Evolutionary conservation across 2,113 vertebrate genomes (phyloP).

Genomic region (Tragelaphus buxtoni): DNA sequence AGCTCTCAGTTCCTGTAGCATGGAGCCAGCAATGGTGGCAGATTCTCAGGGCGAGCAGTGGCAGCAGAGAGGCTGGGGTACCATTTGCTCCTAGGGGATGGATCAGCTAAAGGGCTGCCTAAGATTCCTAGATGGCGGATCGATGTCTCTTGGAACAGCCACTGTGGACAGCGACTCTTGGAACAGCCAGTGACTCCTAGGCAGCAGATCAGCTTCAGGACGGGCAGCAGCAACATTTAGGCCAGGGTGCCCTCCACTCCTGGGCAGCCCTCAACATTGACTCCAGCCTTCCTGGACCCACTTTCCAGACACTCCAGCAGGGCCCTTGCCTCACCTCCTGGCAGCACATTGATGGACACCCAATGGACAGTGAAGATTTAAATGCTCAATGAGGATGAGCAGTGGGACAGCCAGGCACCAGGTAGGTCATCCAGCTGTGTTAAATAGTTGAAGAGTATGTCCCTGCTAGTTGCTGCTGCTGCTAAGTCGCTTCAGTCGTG

Average conservation of each 20-base stretch:
- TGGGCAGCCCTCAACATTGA: not conserved
- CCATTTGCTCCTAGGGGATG: not conserved
- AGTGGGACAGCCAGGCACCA: not conserved
- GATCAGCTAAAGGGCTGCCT: not conserved
- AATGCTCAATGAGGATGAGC: not conserved
- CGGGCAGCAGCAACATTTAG: not conserved
- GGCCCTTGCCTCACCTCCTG: not conserved
- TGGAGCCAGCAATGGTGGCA: not conserved
- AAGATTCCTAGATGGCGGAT: not conserved
- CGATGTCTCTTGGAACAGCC: fast-evolving
- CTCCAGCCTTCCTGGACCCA: not conserved
- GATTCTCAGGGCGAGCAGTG: not conserved
- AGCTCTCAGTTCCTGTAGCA: not conserved
- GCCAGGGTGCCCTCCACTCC: not conserved
- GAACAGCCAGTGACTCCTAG: not conserved
- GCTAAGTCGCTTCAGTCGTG: too few relatives aligned
- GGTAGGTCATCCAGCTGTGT: not conserved
- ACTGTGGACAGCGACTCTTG: not conserved
- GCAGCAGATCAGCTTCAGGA: not conserved
- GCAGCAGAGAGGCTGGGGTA: not conserved
- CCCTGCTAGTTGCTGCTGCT: not conserved
- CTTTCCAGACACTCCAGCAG: not conserved
- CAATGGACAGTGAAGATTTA: not conserved
- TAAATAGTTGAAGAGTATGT: not conserved
- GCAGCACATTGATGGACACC: not conserved